Evolutionary conservation across 2,888 invertebrate genomes (phyloP).

Genomic region (Macaria notata): DNA sequence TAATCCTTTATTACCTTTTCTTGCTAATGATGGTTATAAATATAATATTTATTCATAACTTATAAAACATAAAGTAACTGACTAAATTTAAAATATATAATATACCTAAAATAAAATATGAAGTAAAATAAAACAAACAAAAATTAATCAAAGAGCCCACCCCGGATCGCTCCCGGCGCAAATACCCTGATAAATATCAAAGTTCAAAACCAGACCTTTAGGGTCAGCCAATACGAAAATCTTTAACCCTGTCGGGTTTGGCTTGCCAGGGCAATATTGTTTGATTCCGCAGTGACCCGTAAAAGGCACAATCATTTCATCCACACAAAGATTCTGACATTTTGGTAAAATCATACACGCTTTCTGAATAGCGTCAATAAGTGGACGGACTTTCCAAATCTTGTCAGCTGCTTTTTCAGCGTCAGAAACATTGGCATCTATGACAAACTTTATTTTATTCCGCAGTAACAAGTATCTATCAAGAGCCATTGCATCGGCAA

Average conservation of each 20-base stretch:
- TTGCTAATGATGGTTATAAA: slow-evolving; percentile 1
- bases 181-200: neutral
- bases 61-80: too few species aligned
- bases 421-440: slow-evolving; percentile 4
- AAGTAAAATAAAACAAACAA: too few species aligned
- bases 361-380: slow-evolving; percentile 7
- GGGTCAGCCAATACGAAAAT: slow-evolving; percentile 11
- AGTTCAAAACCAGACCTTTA: slow-evolving; percentile 3
- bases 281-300: slow-evolving; percentile 9
- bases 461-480: slow-evolving; percentile 5
- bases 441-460: slow-evolving; percentile 5
- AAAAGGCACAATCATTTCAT: slow-evolving; percentile 17
- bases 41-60: too few species aligned
- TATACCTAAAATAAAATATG: too few species aligned
- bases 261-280: slow-evolving; percentile 11
- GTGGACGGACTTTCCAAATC: slow-evolving; percentile 8
- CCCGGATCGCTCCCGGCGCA: too few species aligned
- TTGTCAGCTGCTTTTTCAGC: slow-evolving; percentile 4
- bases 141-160: too few species aligned
- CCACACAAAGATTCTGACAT: neutral
- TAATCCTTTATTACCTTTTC: neutral
- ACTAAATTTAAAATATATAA: too few species aligned
- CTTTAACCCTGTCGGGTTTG: slow-evolving; percentile 7
- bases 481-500: slow-evolving; percentile 7
- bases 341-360: slow-evolving; percentile 1